Conservation (phyloP, 2,888 invertebrate species). For the Chouioia cunea region DNA sequence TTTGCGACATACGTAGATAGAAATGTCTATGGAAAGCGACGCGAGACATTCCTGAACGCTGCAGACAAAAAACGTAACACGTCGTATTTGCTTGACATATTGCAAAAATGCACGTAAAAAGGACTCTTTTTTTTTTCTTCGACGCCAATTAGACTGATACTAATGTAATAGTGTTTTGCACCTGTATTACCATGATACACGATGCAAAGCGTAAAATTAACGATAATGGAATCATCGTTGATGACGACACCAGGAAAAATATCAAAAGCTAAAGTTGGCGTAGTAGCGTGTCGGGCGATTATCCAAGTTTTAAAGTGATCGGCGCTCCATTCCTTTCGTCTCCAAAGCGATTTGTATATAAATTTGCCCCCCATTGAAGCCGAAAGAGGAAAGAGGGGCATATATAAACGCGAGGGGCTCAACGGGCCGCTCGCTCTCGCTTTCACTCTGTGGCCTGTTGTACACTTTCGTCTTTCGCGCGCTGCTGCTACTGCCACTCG, state of each 20-base stretch:
- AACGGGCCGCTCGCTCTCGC: slow-evolving; percentile 31
- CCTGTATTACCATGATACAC: too few species aligned
- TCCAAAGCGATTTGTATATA: slow-evolving; percentile 23
- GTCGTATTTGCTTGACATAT: slow-evolving; percentile 1
- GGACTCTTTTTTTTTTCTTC: too few species aligned
- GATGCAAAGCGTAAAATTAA: too few species aligned
- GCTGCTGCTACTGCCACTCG: slow-evolving; percentile 3
- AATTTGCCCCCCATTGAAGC: slow-evolving; percentile 4
- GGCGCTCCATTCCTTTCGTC: slow-evolving; percentile 27
- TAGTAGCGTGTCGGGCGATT: too few species aligned
- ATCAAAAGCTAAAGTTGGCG: too few species aligned
- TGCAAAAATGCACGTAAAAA: too few species aligned
- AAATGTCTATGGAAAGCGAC: not conserved
- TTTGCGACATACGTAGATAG: slow-evolving; percentile 39
- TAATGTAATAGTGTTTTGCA: too few species aligned
- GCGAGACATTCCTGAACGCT: slow-evolving; percentile 18
- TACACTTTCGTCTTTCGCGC: slow-evolving; percentile 31
- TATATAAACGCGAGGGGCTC: too few species aligned
- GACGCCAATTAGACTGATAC: too few species aligned
- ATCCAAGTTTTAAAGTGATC: slow-evolving; percentile 1
- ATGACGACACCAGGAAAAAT: too few species aligned
- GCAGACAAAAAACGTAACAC: slow-evolving; percentile 9
- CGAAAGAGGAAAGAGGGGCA: not conserved
- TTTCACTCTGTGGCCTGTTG: slow-evolving; percentile 35
- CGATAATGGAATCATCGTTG: too few species aligned